Base-by-base conservation (phyloP, 2,888 invertebrate species). In the Venusia cambrica region DNA sequence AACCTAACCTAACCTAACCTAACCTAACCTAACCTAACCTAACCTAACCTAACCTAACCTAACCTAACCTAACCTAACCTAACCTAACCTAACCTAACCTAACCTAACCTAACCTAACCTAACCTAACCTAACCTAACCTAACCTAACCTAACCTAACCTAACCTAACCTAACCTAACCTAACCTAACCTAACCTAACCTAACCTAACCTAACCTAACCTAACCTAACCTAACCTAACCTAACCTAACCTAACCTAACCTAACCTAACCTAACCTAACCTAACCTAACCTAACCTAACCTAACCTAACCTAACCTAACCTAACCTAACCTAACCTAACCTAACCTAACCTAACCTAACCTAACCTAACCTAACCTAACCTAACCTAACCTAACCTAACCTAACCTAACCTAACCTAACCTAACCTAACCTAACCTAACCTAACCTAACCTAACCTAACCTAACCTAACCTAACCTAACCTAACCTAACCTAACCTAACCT, bases 101-200 rank as follows among this genome's bases (percentile, higher is more conserved):
- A 36, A 41, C 40, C 36, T 41, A 36, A 36, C 40, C 34, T 40
- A 40, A 40, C 40, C 34, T 40, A 35, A 41, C 40, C 35, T 41
- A 41, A 41, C 40, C 35, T 41, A 41, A 41, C 40, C 35, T 41
- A 41, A 41, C 40, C 35, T 41, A 41, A 41, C 40, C 40, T 41
- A 41, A 41, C 40, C 40, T 41, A 41, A 36, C 40, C 31, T 36
- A 41, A 41, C 40, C 40, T 36, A 41, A 41, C 35, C 37, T 37
- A 42, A 36, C 42, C 37, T 37, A 42, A 42, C 42, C 42, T 38
- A 38, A 42, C 42, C 43, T 43, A 43, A 43, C 43, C 43, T 43
- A 43, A 43, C 43, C 43, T 43, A 38, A 43, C 38, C 43, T 43
- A 43, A 43, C 43, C 43, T 43, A 43, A 43, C 43, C 43, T 43